Evolutionary conservation across 1,140 invertebrate genomes (phyloP).

Genomic region (Sminthurinus signatus): DNA sequence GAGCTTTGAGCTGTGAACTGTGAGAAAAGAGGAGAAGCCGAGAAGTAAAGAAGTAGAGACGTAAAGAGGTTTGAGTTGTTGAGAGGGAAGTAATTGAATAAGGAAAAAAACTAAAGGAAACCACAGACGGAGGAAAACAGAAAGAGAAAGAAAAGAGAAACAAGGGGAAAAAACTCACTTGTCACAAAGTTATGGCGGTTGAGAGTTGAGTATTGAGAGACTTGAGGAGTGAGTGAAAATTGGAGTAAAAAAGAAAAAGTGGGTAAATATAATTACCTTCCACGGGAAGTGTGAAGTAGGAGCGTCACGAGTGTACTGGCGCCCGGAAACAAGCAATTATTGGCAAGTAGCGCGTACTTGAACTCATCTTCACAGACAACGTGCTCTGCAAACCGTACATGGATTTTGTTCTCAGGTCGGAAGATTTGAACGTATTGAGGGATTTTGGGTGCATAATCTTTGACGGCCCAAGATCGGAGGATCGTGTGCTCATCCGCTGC

Average conservation of each 20-base stretch:
- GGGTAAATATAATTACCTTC: slow-evolving; percentile 61
- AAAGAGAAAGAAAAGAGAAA: too few species aligned
- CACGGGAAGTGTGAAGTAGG: slow-evolving; percentile 87
- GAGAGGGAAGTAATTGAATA: too few species aligned
- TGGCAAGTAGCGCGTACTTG: slow-evolving; percentile 92
- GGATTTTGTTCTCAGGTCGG: slow-evolving; percentile 88
- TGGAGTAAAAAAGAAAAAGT: neutral
- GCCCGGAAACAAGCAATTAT: slow-evolving; percentile 96
- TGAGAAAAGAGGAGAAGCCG: too few species aligned
- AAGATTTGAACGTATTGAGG: slow-evolving; percentile 49
- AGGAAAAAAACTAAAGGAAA: too few species aligned
- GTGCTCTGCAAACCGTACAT: slow-evolving; percentile 96
- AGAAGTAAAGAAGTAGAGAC: too few species aligned
- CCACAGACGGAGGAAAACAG: too few species aligned
- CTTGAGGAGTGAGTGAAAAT: neutral
- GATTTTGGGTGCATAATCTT: slow-evolving; percentile 92
- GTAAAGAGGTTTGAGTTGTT: too few species aligned
- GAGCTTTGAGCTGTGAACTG: too few species aligned
- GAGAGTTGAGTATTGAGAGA: too few species aligned
- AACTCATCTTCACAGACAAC: slow-evolving; percentile 98
- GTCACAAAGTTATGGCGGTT: too few species aligned
- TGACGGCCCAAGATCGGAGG: slow-evolving; percentile 88
- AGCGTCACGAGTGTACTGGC: slow-evolving; percentile 93
- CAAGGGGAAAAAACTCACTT: too few species aligned
- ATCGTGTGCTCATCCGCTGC: slow-evolving; percentile 62